Conservation (phyloP, 2,888 invertebrate genomes). For the Rhagium mordax region DNA sequence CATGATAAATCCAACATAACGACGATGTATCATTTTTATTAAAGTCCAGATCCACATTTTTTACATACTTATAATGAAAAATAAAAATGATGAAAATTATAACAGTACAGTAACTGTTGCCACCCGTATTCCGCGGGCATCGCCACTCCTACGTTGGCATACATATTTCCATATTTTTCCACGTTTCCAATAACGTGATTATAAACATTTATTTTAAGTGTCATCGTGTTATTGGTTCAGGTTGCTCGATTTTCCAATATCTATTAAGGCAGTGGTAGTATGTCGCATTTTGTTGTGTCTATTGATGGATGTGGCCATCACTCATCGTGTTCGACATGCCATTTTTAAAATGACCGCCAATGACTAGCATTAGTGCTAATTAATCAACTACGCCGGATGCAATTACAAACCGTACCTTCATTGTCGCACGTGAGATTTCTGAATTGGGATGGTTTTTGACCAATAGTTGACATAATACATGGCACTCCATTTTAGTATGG, state of each 20-base stretch:
- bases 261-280: conserved; percentile 14
- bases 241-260: conserved; percentile 21
- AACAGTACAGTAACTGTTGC: too few species aligned
- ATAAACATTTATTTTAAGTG: conserved; percentile 29
- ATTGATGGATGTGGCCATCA: conserved; percentile 59
- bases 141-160: conserved; percentile 10
- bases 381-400: conserved; percentile 53
- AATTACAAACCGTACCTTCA: neutral
- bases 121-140: neutral
- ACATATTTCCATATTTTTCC: conserved; percentile 25
- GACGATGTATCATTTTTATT: too few species aligned
- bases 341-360: conserved; percentile 59
- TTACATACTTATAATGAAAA: too few species aligned
- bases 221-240: conserved; percentile 18
- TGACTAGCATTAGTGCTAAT: conserved; percentile 58
- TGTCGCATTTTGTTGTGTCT: conserved; percentile 16
- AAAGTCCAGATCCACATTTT: too few species aligned
- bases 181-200: conserved; percentile 19
- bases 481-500: too few species aligned
- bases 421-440: neutral
- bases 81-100: too few species aligned
- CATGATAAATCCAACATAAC: too few species aligned
- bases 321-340: conserved; percentile 62
- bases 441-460: neutral
- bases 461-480: too few species aligned